These are phyloP conservation scores for Drosophila ercepeae DNA, from an alignment of 1,140 invertebrate species.

Conservation along the genomic window DNA sequence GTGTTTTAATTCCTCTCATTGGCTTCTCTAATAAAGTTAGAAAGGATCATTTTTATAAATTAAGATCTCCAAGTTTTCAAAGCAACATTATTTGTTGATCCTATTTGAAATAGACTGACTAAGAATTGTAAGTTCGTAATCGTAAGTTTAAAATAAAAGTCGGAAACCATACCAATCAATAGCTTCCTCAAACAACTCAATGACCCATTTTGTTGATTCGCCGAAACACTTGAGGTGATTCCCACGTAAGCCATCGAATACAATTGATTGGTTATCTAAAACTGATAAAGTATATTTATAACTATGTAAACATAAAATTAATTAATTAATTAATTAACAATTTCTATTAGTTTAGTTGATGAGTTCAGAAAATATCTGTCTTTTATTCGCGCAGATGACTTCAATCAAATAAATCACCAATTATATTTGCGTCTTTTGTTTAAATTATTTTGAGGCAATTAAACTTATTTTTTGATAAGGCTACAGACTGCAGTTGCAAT, in stretches of 20 bases:
- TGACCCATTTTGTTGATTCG: neutral
- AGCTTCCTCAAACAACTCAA: neutral
- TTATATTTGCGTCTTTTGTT: neutral
- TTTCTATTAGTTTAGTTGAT: neutral
- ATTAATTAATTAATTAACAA: neutral
- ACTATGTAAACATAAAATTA: neutral
- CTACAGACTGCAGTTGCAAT: slow-evolving; percentile 5
- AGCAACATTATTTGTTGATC: too few relatives aligned
- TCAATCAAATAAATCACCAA: neutral
- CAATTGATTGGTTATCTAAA: neutral
- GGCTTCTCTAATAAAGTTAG: too few relatives aligned
- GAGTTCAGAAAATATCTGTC: neutral
- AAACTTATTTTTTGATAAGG: slow-evolving; percentile 13
- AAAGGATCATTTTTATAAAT: too few relatives aligned
- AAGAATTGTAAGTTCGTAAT: neutral
- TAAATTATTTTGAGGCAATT: neutral
- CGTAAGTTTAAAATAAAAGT: neutral
- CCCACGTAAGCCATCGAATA: neutral
- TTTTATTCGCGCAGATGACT: neutral
- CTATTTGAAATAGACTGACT: neutral
- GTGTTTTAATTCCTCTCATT: too few relatives aligned
- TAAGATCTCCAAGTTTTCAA: too few relatives aligned
- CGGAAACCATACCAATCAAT: neutral
- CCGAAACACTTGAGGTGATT: neutral
- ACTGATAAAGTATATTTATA: neutral